phyloP scores from a whole-genome alignment of 2,113 vertebrate species.

The Pampusana beccarii region DNA sequence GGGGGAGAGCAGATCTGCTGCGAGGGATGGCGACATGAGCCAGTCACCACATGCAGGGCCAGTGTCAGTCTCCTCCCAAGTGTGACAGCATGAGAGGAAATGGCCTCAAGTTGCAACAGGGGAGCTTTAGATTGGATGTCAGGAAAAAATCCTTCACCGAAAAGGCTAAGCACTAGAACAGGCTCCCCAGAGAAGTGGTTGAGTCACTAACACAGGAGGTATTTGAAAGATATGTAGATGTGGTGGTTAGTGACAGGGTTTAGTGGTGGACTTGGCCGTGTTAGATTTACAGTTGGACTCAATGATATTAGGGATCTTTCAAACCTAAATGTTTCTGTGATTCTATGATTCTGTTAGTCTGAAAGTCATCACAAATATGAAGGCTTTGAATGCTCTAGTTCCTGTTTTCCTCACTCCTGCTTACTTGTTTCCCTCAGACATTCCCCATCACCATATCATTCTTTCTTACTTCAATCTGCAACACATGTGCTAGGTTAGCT shows the following conservation, averaged over 20 bases:
- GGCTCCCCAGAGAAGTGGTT: no score
- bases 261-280: neutral
- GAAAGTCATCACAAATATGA: neutral
- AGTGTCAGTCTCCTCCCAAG: neutral
- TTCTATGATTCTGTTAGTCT: neutral
- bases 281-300: neutral
- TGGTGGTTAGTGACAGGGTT: neutral
- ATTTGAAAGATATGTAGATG: neutral
- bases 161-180: no score
- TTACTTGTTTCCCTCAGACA: neutral
- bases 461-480: neutral
- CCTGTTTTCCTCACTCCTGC: neutral
- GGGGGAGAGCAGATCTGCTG: rapidly evolving
- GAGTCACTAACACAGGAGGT: neutral
- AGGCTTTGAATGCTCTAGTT: neutral
- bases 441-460: rapidly evolving
- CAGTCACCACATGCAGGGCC: neutral
- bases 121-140: no score
- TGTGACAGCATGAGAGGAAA: neutral
- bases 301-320: neutral
- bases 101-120: no score
- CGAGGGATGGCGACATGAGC: rapidly evolving
- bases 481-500: neutral
- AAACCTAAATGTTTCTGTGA: no score
- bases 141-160: no score